phyloP scores from a whole-genome alignment of 2,113 vertebrate species.

The Toxotes chatareus region DNA sequence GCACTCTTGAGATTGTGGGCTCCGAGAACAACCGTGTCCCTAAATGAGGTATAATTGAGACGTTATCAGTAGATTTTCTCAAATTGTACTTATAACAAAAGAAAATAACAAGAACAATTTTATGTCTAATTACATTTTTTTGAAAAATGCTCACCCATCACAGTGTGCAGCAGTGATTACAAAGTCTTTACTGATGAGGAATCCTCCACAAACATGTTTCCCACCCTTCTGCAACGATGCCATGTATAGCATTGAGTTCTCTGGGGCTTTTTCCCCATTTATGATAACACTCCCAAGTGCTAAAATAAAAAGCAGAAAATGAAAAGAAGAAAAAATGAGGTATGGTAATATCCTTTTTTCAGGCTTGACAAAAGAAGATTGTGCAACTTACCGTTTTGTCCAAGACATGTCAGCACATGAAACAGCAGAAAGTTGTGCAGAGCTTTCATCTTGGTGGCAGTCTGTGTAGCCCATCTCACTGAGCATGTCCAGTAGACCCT shows the following conservation, averaged over 20 bases:
- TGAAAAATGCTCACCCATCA: conserved; percentile 13
- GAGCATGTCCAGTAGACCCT: no score
- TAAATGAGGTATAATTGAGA: not conserved
- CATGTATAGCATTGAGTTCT: conserved; percentile 81
- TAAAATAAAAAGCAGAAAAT: not conserved
- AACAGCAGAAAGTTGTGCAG: conserved; percentile 17
- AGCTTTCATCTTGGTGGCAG: no score
- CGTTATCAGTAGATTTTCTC: no score
- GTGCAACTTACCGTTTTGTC: conserved; percentile 25
- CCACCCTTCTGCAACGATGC: conserved; percentile 67
- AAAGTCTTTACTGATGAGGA: conserved; percentile 75
- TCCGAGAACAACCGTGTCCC: conserved; percentile 64
- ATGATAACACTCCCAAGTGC: conserved; percentile 71
- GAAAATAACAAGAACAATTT: no score
- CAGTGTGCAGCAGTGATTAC: conserved; percentile 83
- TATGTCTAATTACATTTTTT: no score
- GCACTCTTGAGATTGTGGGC: conserved; percentile 46
- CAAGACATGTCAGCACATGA: not conserved
- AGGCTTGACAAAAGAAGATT: not conserved
- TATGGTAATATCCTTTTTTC: not conserved
- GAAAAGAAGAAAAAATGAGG: not conserved
- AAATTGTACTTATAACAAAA: no score
- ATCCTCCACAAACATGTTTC: conserved; percentile 77
- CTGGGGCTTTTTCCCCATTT: conserved; percentile 65
- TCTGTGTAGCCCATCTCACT: no score